Evolutionary conservation across 2,888 invertebrate genomes (phyloP).

Genomic region (Amiota communis): DNA sequence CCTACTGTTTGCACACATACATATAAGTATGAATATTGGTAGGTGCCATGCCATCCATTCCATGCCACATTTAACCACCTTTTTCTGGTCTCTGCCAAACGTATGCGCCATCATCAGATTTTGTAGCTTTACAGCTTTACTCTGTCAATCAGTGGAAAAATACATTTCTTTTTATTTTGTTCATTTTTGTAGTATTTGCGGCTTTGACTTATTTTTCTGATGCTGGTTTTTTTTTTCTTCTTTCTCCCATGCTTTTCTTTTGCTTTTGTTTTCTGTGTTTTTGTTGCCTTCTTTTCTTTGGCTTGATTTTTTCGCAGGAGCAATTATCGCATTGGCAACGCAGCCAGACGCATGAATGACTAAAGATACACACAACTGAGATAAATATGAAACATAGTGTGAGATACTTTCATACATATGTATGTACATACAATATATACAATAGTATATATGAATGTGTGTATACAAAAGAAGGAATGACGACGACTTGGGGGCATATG

Average conservation of each 20-base stretch:
- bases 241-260: conserved; percentile 8
- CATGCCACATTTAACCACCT: not conserved
- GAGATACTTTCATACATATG: conserved; percentile 12
- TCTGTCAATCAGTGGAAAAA: conserved; percentile 25
- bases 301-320: conserved; percentile 15
- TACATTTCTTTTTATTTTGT: conserved; percentile 6
- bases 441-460: conserved; percentile 35
- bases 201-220: conserved; percentile 7
- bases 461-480: conserved; percentile 56
- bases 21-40: too few relatives aligned
- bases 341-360: conserved; percentile 27
- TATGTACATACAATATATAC: conserved; percentile 16
- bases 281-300: conserved; percentile 1
- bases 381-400: conserved; percentile 45
- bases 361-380: not conserved
- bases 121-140: conserved; percentile 21
- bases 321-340: conserved; percentile 29
- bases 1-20: conserved; percentile 40
- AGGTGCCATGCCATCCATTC: too few relatives aligned
- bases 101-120: not conserved
- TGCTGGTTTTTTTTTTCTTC: not conserved
- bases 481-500: conserved; percentile 10
- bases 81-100: not conserved
- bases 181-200: not conserved
- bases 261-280: not conserved